Evolutionary conservation across 2,113 vertebrate genomes (phyloP).

Genomic region (Elanoides forficatus): DNA sequence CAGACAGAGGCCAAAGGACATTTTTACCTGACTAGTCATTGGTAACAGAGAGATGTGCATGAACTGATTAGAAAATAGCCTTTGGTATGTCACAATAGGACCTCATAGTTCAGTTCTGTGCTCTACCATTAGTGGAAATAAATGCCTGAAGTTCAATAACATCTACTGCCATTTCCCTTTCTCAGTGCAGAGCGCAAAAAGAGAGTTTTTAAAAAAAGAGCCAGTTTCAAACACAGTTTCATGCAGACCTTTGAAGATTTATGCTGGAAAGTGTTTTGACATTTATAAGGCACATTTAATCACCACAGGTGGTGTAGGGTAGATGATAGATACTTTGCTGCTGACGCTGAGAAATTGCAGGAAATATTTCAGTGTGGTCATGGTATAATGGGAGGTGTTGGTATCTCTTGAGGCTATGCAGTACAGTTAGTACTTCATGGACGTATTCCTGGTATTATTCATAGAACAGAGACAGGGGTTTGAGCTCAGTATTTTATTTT

Average conservation of each 20-base stretch:
- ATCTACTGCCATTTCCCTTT: background rate
- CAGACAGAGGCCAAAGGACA: background rate
- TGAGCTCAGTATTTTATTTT: background rate
- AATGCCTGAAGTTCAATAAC: background rate
- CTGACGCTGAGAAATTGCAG: background rate
- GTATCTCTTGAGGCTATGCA: background rate
- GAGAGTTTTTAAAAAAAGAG: background rate
- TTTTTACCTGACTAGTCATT: background rate
- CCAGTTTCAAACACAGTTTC: background rate
- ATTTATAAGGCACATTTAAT: background rate
- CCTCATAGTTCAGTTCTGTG: background rate
- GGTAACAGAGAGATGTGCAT: background rate
- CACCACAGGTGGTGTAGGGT: background rate
- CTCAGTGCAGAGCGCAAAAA: background rate
- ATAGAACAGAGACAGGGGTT: background rate
- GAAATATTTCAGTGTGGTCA: background rate
- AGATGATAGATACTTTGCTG: constrained; percentile 13
- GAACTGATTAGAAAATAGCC: background rate
- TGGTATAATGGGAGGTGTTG: background rate
- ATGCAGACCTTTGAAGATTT: background rate
- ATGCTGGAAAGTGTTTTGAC: background rate
- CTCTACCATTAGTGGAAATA: background rate
- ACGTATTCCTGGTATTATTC: background rate
- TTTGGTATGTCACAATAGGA: background rate
- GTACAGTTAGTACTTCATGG: background rate